Base-by-base conservation (phyloP, 2,888 invertebrate genomes). In the Drosophila antonietae region DNA sequence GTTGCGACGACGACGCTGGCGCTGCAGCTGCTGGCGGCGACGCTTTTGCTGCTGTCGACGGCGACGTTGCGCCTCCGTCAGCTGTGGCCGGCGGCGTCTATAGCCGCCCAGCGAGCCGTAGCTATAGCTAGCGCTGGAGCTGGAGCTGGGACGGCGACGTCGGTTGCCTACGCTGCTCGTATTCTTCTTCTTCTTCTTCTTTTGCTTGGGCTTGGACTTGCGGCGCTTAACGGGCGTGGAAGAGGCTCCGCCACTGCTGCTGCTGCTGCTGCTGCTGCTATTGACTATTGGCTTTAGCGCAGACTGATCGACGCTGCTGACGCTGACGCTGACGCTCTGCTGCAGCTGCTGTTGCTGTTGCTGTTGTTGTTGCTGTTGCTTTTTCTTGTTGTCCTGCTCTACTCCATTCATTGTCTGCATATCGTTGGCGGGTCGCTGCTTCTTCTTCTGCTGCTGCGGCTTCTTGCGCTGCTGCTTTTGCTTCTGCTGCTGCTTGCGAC, bases 1-100 rank as follows among this genome's bases (percentile, higher is more conserved):
- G 64, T 83, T 85, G 64, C 83, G 85, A 6, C 76, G 71, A 46
- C 71, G 75, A 0, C 89, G 81, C 39, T 78, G 83, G 4, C 72
- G 73, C 53, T 71, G 78, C 52, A 75, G 68, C 64, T 78, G 63
- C 56, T 64, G 80, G n/a, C 62, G 82, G n/a, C 81, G 83, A 7
- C 70, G 68, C 28, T 62, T 51, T 62, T 74, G 73, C 56, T 79
- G 68, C 37, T 23, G 44, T 1, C 33, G 68, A 15, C 41, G 61
- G 0, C 47, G 69, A n/a, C 69, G 65, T 33, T 58, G 74, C 7
- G 62, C 41, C 15, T 43, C 41, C 14, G 65, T 44, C 52, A 37
- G 57, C 57, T 75, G 80, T 3, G 80, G 83, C 7, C 83, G 85
- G 28, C 85, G 87, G 14, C 85, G 85, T 3, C 66, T 73, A 20